These are phyloP conservation scores for Tenualosa thibaudeaui DNA, from an alignment of 2,797 vertebrate genomes.

Conservation along the genomic window DNA sequence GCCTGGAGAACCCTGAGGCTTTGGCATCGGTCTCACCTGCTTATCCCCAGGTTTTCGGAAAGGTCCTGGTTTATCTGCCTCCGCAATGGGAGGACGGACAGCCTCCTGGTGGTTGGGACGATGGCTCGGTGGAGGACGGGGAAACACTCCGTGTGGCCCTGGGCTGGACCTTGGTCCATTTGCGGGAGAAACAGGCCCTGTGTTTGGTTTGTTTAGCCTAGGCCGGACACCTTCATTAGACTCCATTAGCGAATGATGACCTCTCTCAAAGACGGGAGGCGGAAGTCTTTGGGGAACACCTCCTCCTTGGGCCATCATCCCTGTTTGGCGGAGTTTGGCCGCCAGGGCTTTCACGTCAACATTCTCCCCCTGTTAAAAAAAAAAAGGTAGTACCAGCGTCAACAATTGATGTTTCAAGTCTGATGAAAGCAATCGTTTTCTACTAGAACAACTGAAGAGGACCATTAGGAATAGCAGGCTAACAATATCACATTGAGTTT, in stretches of 20 bases:
- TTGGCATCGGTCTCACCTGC: constrained; percentile 46
- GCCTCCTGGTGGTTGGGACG: constrained; percentile 39
- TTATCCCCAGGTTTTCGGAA: background rate
- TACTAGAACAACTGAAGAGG: background rate
- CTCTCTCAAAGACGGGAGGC: constrained; percentile 52
- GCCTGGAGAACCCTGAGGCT: constrained; percentile 42
- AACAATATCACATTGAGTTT: background rate
- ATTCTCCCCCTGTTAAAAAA: constrained; percentile 64
- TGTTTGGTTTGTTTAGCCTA: constrained; percentile 48
- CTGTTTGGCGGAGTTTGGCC: constrained; percentile 67
- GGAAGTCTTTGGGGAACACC: constrained; percentile 59
- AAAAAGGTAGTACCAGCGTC: background rate
- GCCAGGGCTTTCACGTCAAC: constrained; percentile 74
- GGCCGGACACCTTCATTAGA: constrained; percentile 48
- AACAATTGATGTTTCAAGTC: background rate
- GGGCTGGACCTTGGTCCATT: constrained; percentile 44
- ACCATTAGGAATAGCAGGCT: background rate
- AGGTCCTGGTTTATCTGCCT: constrained; percentile 30
- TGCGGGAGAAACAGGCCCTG: constrained; percentile 39
- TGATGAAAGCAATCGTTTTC: background rate
- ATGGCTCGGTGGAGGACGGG: constrained; percentile 51
- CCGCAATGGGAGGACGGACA: constrained; percentile 22
- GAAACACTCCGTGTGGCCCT: constrained; percentile 46
- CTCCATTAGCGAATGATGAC: constrained; percentile 39
- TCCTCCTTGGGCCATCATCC: constrained; percentile 55